Conservation (phyloP, 2,113 vertebrate species). For the Colistium nudipinnis region DNA sequence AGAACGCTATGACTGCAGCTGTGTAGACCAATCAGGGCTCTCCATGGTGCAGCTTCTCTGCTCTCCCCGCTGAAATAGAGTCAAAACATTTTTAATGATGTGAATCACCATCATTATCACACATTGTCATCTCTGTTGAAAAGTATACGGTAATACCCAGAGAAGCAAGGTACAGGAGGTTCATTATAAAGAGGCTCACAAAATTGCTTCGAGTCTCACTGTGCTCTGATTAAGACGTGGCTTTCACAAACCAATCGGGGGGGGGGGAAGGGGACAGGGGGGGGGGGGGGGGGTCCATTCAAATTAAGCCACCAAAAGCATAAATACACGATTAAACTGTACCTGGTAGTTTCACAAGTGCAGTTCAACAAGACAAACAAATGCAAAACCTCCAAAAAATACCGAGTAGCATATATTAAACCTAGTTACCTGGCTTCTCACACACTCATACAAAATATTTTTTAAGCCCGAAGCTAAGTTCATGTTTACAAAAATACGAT, state of each 20-base stretch:
- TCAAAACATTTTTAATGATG: constrained; percentile 15
- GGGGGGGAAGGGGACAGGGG: constrained; percentile 25
- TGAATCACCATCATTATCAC: constrained; percentile 40
- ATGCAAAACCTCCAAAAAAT: background rate
- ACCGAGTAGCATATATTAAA: background rate
- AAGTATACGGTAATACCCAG: constrained; percentile 38
- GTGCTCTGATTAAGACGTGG: constrained; percentile 28
- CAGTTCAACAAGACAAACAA: constrained; percentile 1
- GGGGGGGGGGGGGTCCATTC: constrained; percentile 37
- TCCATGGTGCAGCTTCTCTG: constrained; percentile 8
- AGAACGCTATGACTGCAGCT: constrained; percentile 90
- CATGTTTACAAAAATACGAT: background rate
- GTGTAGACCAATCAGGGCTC: constrained; percentile 77
- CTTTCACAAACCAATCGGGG: constrained; percentile 21
- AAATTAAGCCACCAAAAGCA: constrained; percentile 10
- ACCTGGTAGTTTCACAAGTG: background rate
- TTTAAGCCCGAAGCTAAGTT: background rate
- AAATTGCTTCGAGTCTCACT: constrained; percentile 43
- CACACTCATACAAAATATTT: background rate
- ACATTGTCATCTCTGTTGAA: constrained; percentile 25
- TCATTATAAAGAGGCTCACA: constrained; percentile 41
- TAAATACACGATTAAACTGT: background rate
- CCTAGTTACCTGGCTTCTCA: background rate
- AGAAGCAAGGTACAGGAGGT: constrained; percentile 47
- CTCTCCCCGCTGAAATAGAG: constrained; percentile 12